These are phyloP conservation scores for Augochlorella aurata DNA, from an alignment of 2,888 invertebrate species.

Conservation along the genomic window DNA sequence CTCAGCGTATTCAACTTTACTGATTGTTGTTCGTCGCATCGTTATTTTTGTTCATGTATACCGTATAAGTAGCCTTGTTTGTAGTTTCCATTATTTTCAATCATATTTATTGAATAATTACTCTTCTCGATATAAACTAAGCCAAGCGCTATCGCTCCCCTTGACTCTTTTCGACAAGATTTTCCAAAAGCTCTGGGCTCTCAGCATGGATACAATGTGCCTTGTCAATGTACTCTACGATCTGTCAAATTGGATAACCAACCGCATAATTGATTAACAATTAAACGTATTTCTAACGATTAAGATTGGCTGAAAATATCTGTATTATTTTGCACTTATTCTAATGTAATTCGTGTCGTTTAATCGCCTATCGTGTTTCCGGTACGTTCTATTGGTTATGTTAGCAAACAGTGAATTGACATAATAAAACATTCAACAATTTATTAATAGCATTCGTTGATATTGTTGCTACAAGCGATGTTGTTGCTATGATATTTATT, in stretches of 20 bases:
- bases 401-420: conserved; percentile 62
- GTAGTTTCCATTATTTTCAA: no score
- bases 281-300: conserved; percentile 7
- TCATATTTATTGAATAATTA: no score
- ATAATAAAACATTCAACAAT: conserved; percentile 32
- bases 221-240: conserved; percentile 7
- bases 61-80: no score
- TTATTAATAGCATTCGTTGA: not conserved
- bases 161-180: no score
- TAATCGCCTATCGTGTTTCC: conserved; percentile 15
- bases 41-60: no score
- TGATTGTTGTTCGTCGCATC: no score
- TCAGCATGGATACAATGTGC: not conserved
- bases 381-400: conserved; percentile 65
- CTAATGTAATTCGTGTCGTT: conserved; percentile 1
- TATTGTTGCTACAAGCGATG: not conserved
- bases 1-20: no score
- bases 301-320: not conserved
- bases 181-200: no score
- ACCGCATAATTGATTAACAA: conserved; percentile 11
- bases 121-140: no score
- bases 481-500: not conserved
- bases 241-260: conserved; percentile 19
- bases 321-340: not conserved
- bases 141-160: no score